Evolutionary conservation across 1,140 invertebrate species (phyloP), one percentile per base, ranked within the genome.

Genomic region (Drosophila tropicalis): DNA sequence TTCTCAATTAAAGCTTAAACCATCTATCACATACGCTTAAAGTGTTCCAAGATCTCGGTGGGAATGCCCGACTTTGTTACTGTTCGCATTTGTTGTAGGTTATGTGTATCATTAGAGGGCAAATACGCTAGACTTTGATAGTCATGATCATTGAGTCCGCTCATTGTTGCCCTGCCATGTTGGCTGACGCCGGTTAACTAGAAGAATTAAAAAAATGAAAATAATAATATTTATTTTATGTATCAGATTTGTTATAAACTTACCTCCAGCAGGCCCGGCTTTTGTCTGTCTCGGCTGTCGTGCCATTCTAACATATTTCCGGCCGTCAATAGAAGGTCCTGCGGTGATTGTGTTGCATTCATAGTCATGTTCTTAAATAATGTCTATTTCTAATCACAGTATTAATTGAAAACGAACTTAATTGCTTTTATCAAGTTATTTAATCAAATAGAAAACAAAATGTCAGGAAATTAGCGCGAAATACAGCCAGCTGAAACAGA

Each of bases 21-120:
- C 5, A 29, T 29, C 5, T n/a, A 9, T 1, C 7, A 74, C 67
- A 96, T 97, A 98, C 97, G 96, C 78, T 95, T 95, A 94, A 98
- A 98, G 92, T 98, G 97, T 93, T 99, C 97, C 92, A 98, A 95
- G 68, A 99, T 95, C 94, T 98, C 97, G 13, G 96, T 95, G 15
- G 98, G 98, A 22, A 99, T 93, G 62, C 97, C 96, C 44, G 98
- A 95, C 93, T 96, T 97, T 81, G 95, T 96, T 4, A 96, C 92
- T 64, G 95, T 95, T 85, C 95, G 95, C 79, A 98, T 93, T 91
- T 98, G 97, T 73, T 96, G 95, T 77, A 96, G 93, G 70, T 86
- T 86, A 86, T 94, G 93, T 82, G 96, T 93, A 40, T 81, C 79
- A 65, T 94, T 94, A 36, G 95, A 86, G 36, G 96, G 94, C 15